Evolutionary conservation across 2,797 vertebrate genomes (phyloP), one percentile per base, ranked within the genome.

Genomic region (Cyclura pinguis): DNA sequence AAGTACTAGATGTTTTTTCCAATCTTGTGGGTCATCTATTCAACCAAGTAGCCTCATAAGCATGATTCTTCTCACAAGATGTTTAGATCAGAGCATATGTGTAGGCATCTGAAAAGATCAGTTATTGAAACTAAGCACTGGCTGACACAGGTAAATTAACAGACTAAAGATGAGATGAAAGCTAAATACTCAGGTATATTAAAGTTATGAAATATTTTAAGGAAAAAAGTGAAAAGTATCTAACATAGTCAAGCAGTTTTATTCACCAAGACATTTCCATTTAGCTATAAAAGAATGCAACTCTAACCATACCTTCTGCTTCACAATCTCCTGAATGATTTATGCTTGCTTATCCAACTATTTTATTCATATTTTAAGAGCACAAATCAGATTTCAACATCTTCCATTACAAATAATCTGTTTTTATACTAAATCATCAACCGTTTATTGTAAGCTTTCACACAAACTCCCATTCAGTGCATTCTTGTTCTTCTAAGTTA

Each of bases 381-480:
- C 88, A 69, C 59, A 52, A 90, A 92, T 92, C 69, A 93, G 92
- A 93, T 88, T 57, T 86, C 69, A 93, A 89, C 55, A 80, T 35
- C 67, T 90, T 91, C 20, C 84, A n/a, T 84, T 85, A 94, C 50
- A 92, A 93, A 91, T 91, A 89, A 91, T 85, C 88, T 90, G 92
- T 91, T 94, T 88, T 88, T 92, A 92, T 92, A 86, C 93, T 94
- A 95, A 96, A 91, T 73, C 38, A 0, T 85, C 69, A 93, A 90
- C 47, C 82, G 93, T 90, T 97, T 96, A 96, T 92, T 97, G 93
- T 94, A 95, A 91, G 92, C 94, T 94, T 96, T 95, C 93, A 96
- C 94, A 93, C 0, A 0, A 95, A 93, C 38, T 90, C 84, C 93
- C 89, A 94, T 95, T 96, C 93, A 95, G 87, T 93, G 90, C 88